Base-by-base conservation (phyloP, 2,888 invertebrate genomes). In the Machimus atricapillus region DNA sequence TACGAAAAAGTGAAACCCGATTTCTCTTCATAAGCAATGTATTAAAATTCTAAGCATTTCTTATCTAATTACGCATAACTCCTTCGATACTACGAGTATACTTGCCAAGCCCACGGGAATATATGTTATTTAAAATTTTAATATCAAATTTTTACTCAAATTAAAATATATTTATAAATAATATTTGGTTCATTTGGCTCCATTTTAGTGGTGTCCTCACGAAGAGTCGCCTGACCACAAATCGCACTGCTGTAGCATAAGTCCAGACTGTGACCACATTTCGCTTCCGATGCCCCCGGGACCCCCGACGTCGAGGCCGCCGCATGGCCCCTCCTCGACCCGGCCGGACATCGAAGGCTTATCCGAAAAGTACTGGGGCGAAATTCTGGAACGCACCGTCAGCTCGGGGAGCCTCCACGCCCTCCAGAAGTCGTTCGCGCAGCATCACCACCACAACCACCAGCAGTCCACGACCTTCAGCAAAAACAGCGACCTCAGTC, bases 341-440 rank as follows among this genome's bases (percentile, higher is more conserved):
- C 90, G 92, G 89, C 94, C 94, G 83, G 95, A 95, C 90, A 94
- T 95, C 89, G 95, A 95, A 90, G 95, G 95, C 0, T 93, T 95
- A 0, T 95, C 95, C 23, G 95, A 95, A 91, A 95, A 95, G 91
- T 95, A 95, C 90, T 95, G 95, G 95, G 95, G 95, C 34, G 96
- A 96, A 93, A 96, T 96, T 90, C 93, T 96, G 89, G 96, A 96
- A 91, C 93, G 96, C 8, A 96, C 96, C 0, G 95, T 96, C 9
- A 96, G 96, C 76, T 96, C 96, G 1, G 95, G 94, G 87, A 96
- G 96, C 81, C 93, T 96, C 76, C 96, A 96, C 90, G 95, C 95
- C 43, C 93, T 95, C 89, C 95, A 95, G 90, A 92, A 92, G 89
- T 91, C 90, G 19, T 91, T 91, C 86, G 91, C 91, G 5, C 91